phyloP scores from a whole-genome alignment of 2,797 vertebrate genomes.

The Acanthopagrus latus region DNA sequence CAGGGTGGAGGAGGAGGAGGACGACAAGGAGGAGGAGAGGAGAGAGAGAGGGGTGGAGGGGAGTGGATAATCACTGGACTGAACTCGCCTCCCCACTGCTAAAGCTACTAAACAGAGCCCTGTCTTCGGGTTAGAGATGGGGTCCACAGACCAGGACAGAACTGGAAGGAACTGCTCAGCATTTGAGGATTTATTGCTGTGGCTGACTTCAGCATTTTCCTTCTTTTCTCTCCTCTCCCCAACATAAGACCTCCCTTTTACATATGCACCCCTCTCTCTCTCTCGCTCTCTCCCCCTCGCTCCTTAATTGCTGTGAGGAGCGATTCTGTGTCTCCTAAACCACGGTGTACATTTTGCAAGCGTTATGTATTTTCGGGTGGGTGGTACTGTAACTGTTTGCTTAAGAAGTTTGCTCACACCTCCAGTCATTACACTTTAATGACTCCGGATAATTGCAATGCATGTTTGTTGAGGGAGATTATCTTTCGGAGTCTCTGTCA shows the following conservation, averaged over 20 bases:
- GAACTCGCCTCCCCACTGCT: conserved; percentile 68
- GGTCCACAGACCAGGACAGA: conserved; percentile 71
- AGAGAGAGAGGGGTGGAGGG: neutral
- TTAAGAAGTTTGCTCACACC: conserved; percentile 78
- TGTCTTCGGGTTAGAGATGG: conserved; percentile 65
- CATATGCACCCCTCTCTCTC: conserved; percentile 67
- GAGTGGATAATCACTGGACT: conserved; percentile 55
- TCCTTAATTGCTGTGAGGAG: conserved; percentile 80
- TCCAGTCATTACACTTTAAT: conserved; percentile 79
- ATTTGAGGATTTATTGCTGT: conserved; percentile 78
- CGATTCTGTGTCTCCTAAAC: conserved; percentile 73
- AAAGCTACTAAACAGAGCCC: conserved; percentile 79
- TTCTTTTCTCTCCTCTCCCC: conserved; percentile 61
- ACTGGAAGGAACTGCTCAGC: conserved; percentile 74
- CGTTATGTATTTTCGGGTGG: conserved; percentile 73
- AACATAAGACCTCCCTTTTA: conserved; percentile 75
- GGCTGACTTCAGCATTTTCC: conserved; percentile 81
- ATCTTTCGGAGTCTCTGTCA: conserved; percentile 65
- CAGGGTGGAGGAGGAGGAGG: neutral
- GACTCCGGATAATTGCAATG: conserved; percentile 76
- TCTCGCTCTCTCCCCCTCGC: conserved; percentile 55
- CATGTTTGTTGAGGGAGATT: conserved; percentile 77
- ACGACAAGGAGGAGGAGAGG: neutral
- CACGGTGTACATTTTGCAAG: conserved; percentile 72
- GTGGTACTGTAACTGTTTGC: conserved; percentile 74